Base-by-base conservation (phyloP, 2,888 invertebrate genomes). In the Automeris io region DNA sequence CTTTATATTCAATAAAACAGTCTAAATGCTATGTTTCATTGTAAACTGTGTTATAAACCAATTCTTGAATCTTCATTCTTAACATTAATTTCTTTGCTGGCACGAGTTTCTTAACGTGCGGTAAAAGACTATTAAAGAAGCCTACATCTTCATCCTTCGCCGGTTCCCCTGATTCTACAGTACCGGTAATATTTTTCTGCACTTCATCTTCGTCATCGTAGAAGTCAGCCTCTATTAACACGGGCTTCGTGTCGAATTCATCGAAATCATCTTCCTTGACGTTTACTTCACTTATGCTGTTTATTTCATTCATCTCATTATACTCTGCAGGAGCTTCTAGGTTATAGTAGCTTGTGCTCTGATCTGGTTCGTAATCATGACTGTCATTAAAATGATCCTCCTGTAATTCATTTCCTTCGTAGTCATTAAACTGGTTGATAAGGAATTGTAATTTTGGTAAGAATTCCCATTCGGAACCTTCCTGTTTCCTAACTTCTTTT, bases 41-140 rank as follows among this genome's bases (percentile, higher is more conserved):
- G 49, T 87, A 87, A 1, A 87, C 86, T 1, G 85, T 83, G 52
- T 86, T 85, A 45, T 87, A 87, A 5, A 87, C 82, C 29, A 86
- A 35, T 40, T 86, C 86, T 33, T 86, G 86, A 5, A 87, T 86
- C 46, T 86, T 87, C 82, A 86, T 86, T 37, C 87, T 56, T 1
- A 87, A 36, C 82, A 85, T 81, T 42, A 87, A 43, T 41, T 87
- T 87, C 47, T 86, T 87, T 2, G 85, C 83, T 1, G 86, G 85
- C 0, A 73, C 71, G 32, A 87, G 47, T 40, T 87, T 86, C 51
- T 72, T 82, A 0, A 87, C 85, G 42, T 87, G 87, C 0, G 86
- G 85, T 1, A 87, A 46, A 0, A 87, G 51, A 43, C 86, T 87
- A 35, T 83, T 80, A 31, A 87, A 87, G 60, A 87, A 87, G 0